Percentiles rank a stretch among this genome's conserved stretches.
These are phyloP conservation scores for Somateria mollissima DNA, from an alignment of 2,797 vertebrate species.

Conservation along the genomic window DNA sequence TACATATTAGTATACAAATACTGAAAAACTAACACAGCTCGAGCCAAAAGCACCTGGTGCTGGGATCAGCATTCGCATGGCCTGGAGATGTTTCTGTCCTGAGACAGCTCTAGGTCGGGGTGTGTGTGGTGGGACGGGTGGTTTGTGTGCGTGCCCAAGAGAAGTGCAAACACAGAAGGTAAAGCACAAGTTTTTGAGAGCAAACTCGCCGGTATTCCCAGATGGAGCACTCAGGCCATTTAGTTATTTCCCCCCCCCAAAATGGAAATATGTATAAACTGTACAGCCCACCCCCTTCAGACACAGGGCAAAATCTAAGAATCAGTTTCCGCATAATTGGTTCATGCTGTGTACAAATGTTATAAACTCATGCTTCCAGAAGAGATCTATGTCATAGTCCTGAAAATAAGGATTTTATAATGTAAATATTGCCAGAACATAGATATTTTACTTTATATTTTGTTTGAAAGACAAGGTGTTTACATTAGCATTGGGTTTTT, in stretches of 20 bases:
- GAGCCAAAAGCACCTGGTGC: not conserved
- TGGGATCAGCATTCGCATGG: not conserved
- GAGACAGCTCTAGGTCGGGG: not conserved
- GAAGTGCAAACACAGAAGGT: not conserved
- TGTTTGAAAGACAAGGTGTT: constrained; percentile 42
- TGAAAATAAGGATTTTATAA: constrained; percentile 33
- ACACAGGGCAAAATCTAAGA: not conserved
- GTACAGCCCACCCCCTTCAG: not conserved
- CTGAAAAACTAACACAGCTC: accelerated
- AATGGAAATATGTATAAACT: not conserved
- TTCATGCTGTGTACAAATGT: constrained; percentile 9
- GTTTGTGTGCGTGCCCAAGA: not conserved
- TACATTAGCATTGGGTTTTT: constrained; percentile 50
- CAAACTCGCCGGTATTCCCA: not conserved
- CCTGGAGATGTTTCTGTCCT: not conserved
- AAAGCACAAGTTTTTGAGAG: not conserved
- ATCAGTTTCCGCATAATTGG: constrained; percentile 11
- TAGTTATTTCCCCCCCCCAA: not conserved
- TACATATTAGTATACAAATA: accelerated
- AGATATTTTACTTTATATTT: constrained; percentile 72
- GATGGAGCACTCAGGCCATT: not conserved
- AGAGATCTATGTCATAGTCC: not conserved
- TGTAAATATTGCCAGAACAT: constrained; percentile 72
- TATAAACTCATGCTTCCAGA: constrained; percentile 33
- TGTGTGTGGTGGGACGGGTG: accelerated